These are phyloP conservation scores for Esperia sulphurella DNA, from an alignment of 2,888 invertebrate genomes.

Conservation along the genomic window DNA sequence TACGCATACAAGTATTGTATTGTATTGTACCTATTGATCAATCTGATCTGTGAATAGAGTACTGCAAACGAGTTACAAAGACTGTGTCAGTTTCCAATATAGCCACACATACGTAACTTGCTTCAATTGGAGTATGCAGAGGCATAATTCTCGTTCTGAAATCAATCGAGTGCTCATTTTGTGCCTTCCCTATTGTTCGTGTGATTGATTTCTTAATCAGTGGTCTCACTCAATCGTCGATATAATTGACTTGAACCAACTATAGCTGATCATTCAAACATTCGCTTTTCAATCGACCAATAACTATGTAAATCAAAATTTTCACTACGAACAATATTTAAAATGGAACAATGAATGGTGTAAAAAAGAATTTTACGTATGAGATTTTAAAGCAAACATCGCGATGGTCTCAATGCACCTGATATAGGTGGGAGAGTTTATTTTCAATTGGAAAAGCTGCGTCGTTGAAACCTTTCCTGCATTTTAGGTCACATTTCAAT, in stretches of 20 bases:
- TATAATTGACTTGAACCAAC: conserved; percentile 1
- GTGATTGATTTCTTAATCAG: conserved; percentile 17
- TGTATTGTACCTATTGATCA: too few species aligned
- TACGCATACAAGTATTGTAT: too few species aligned
- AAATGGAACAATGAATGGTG: too few species aligned
- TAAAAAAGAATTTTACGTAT: too few species aligned
- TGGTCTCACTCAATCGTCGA: conserved; percentile 17
- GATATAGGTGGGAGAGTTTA: too few species aligned
- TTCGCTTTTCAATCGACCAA: too few species aligned
- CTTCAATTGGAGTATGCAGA: not conserved
- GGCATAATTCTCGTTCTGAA: not conserved
- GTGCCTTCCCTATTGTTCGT: conserved; percentile 9
- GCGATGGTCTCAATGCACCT: too few species aligned
- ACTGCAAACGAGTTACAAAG: too few species aligned
- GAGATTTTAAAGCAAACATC: too few species aligned
- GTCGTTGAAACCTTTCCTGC: conserved; percentile 21
- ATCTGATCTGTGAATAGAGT: not conserved
- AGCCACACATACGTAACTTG: too few species aligned
- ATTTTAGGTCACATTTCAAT: conserved; percentile 42
- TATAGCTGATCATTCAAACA: conserved; percentile 10
- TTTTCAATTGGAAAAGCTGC: conserved; percentile 11
- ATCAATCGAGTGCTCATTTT: not conserved
- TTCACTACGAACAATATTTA: too few species aligned
- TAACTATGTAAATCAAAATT: too few species aligned
- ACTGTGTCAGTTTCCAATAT: not conserved